These are phyloP conservation scores for Drosophila biarmipes DNA, from an alignment of 1,140 invertebrate genomes.

Conservation along the genomic window DNA sequence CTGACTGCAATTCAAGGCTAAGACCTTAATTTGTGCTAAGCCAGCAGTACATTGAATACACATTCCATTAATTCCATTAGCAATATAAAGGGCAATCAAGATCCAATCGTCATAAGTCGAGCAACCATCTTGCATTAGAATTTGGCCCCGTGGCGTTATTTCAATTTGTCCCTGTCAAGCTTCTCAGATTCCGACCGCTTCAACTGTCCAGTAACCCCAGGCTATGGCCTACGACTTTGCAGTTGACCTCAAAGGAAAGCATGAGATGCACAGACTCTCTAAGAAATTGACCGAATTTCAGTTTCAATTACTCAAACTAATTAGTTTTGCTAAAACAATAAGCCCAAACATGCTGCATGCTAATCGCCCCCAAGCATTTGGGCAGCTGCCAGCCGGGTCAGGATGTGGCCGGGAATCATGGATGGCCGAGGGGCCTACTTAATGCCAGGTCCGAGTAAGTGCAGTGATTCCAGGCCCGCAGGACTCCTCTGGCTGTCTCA, in stretches of 20 bases:
- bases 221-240: conserved; percentile 23
- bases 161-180: conserved; percentile 18
- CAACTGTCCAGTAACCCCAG: not conserved
- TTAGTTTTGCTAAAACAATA: conserved; percentile 79
- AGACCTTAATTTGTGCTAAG: not conserved
- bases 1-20: too few relatives aligned
- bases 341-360: conserved; percentile 65
- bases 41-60: not conserved
- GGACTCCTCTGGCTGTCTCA: conserved; percentile 30
- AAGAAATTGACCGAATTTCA: conserved; percentile 24
- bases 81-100: not conserved
- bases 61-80: not conserved
- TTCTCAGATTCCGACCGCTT: not conserved
- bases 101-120: not conserved
- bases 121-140: conserved; percentile 12
- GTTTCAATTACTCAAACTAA: conserved; percentile 81
- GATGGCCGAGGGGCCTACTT: conserved; percentile 50
- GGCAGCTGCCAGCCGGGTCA: conserved; percentile 52
- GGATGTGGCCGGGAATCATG: conserved; percentile 13
- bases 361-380: conserved; percentile 60
- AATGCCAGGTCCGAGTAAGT: conserved; percentile 47
- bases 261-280: conserved; percentile 3
- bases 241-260: conserved; percentile 19
- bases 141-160: conserved; percentile 27
- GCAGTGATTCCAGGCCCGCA: conserved; percentile 20